Evolutionary conservation across 2,888 invertebrate genomes (phyloP).

Genomic region (Myathropa florea): DNA sequence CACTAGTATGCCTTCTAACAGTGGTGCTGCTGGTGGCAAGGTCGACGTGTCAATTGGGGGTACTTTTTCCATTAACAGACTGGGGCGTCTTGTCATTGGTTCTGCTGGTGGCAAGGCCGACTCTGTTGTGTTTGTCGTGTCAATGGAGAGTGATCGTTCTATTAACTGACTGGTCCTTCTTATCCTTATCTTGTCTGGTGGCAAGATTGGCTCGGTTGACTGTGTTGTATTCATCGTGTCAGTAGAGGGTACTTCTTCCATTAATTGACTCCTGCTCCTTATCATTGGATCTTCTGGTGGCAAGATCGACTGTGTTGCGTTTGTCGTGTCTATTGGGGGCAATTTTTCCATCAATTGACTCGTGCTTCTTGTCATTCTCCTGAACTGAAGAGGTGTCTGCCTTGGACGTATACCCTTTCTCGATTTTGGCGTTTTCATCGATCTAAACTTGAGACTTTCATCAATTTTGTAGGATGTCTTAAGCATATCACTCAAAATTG

Average conservation of each 20-base stretch:
- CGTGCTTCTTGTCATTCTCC: conserved; percentile 38
- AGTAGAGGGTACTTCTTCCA: too few species aligned
- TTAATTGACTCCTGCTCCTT: too few species aligned
- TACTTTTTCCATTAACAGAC: too few species aligned
- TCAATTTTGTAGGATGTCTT: conserved; percentile 41
- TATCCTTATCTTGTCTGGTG: conserved; percentile 14
- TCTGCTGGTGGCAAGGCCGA: not conserved
- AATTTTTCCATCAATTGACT: conserved; percentile 24
- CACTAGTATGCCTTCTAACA: too few species aligned
- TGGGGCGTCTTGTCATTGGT: too few species aligned
- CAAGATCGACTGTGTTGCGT: not conserved
- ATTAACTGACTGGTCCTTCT: conserved; percentile 36
- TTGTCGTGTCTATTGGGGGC: not conserved
- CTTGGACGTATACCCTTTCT: not conserved
- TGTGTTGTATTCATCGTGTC: too few species aligned
- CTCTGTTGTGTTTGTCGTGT: not conserved
- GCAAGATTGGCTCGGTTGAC: too few species aligned
- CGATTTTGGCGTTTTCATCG: not conserved
- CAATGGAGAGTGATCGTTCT: not conserved
- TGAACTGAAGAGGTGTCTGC: not conserved
- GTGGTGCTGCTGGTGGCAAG: too few species aligned
- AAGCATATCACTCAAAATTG: conserved; percentile 36
- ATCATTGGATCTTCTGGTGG: too few species aligned
- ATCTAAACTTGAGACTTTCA: not conserved
- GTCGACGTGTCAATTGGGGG: too few species aligned